Evolutionary conservation across 2,888 invertebrate genomes (phyloP).

Genomic region (Acronicta alni): DNA sequence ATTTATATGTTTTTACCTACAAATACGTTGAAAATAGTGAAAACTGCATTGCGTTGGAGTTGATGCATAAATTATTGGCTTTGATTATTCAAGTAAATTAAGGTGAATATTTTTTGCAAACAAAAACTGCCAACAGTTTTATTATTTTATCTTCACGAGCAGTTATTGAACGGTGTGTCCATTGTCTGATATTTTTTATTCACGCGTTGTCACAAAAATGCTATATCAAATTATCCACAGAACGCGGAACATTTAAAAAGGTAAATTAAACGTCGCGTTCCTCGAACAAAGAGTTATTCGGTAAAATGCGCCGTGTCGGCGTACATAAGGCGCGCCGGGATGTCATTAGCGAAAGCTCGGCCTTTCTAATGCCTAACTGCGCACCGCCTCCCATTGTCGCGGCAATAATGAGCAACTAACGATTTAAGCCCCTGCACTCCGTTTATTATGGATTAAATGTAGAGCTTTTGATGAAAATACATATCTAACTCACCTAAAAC

Average conservation of each 20-base stretch:
- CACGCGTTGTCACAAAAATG: slow-evolving; percentile 29
- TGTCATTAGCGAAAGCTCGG: slow-evolving; percentile 85
- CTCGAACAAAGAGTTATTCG: slow-evolving; percentile 81
- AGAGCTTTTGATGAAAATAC: slow-evolving; percentile 44
- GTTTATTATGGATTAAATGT: slow-evolving; percentile 50
- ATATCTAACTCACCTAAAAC: slow-evolving; percentile 9
- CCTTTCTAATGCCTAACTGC: slow-evolving; percentile 88
- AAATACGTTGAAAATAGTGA: background rate
- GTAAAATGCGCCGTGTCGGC: slow-evolving; percentile 75
- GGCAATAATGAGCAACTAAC: slow-evolving; percentile 86
- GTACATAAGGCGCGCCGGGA: slow-evolving; percentile 75
- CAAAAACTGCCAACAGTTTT: background rate
- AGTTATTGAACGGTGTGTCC: slow-evolving; percentile 18
- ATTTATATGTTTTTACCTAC: too few relatives aligned
- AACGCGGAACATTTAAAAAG: slow-evolving; percentile 53
- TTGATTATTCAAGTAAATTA: slow-evolving; percentile 3
- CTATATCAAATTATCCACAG: slow-evolving; percentile 51
- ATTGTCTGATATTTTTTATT: slow-evolving; percentile 21
- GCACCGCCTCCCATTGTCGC: slow-evolving; percentile 83
- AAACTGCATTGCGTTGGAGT: background rate
- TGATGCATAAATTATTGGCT: background rate
- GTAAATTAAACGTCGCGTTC: slow-evolving; percentile 60
- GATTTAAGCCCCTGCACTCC: slow-evolving; percentile 75
- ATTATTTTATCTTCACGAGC: slow-evolving; percentile 4
- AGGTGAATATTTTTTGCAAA: background rate